A percentile compares a stretch with the other conserved stretches of the same genome.
Evolutionary conservation across 2,797 vertebrate genomes (phyloP).

Genomic region (Sebastes minor): DNA sequence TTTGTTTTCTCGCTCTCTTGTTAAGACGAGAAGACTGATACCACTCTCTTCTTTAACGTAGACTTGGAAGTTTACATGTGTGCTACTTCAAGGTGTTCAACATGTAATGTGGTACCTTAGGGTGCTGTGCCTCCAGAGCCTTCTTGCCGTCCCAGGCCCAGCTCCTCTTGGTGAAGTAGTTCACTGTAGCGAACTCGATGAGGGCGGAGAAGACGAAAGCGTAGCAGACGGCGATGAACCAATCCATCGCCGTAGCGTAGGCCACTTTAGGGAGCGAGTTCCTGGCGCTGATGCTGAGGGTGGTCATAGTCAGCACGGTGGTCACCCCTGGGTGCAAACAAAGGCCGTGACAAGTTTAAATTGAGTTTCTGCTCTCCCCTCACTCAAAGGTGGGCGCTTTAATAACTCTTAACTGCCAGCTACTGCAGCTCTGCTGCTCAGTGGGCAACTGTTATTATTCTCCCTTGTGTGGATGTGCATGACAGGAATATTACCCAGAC

Average conservation of each 20-base stretch:
- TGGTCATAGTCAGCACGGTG: constrained; percentile 98
- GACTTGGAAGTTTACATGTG: too few relatives aligned
- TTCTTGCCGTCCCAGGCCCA: constrained; percentile 99
- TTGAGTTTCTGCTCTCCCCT: constrained; percentile 11
- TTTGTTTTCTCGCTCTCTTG: too few relatives aligned
- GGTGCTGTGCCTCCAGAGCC: constrained; percentile 88
- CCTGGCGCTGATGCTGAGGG: constrained; percentile 96
- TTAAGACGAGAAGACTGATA: too few relatives aligned
- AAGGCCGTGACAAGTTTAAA: constrained; percentile 11
- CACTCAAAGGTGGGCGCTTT: constrained; percentile 19
- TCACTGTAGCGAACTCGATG: constrained; percentile 97
- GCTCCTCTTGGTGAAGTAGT: constrained; percentile 98
- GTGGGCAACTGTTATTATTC: background rate
- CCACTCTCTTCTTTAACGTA: too few relatives aligned
- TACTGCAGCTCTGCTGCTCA: constrained; percentile 11
- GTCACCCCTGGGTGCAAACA: constrained; percentile 88
- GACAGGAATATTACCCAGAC: constrained; percentile 20
- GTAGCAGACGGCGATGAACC: constrained; percentile 99
- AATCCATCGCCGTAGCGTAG: constrained; percentile 97
- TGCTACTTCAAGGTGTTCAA: background rate
- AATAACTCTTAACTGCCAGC: constrained; percentile 38
- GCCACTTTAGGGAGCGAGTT: constrained; percentile 98
- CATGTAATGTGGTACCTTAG: constrained; percentile 63
- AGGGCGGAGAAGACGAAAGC: constrained; percentile 97
- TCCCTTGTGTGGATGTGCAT: constrained; percentile 25